Evolutionary conservation across 2,797 vertebrate genomes (phyloP).

Genomic region (Sciurus vulgaris): DNA sequence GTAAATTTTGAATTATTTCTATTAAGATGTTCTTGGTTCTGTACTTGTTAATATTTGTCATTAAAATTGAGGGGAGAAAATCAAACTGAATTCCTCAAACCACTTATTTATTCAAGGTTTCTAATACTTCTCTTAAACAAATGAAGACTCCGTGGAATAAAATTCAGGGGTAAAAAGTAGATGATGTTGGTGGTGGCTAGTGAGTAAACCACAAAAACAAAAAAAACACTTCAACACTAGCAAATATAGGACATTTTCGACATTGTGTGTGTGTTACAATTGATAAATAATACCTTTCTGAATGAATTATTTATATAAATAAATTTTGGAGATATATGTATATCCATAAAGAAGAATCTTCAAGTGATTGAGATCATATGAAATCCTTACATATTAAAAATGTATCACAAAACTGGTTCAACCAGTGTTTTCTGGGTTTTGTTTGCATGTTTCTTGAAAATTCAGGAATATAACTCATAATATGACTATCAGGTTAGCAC

Average conservation of each 20-base stretch:
- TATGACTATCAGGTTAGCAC: neutral
- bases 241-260: neutral
- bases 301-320: neutral
- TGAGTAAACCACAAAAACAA: neutral
- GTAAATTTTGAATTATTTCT: conserved; percentile 11
- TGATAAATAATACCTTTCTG: neutral
- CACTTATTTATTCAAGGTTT: neutral
- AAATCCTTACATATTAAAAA: neutral
- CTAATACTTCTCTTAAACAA: neutral
- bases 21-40: neutral
- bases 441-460: neutral
- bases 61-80: conserved; percentile 2
- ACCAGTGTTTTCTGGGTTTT: neutral
- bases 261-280: neutral
- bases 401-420: neutral
- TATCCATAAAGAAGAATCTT: neutral
- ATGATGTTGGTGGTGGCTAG: neutral
- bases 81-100: neutral
- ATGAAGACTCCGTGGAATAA: neutral
- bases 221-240: neutral
- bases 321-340: neutral
- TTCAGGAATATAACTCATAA: neutral
- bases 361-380: neutral
- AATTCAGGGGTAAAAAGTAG: neutral
- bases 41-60: neutral